phyloP scores from a whole-genome alignment of 2,888 invertebrate genomes.

The Drosophila pseudotalamancana region DNA sequence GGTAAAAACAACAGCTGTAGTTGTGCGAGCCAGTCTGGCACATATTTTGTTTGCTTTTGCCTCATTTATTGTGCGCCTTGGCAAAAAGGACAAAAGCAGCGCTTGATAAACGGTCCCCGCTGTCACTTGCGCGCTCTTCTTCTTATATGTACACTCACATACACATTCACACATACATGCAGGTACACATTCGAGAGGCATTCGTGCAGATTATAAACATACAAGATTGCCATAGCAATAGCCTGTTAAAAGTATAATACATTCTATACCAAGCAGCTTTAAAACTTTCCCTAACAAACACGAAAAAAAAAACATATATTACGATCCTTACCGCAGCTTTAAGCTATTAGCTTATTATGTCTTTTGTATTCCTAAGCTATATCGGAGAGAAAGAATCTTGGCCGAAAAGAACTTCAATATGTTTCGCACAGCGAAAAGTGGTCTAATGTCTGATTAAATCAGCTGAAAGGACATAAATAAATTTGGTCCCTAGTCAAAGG shows the following conservation, averaged over 20 bases:
- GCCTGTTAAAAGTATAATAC: neutral
- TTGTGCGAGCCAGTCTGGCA: conserved; percentile 50
- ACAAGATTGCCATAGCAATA: conserved; percentile 1
- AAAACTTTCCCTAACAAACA: neutral
- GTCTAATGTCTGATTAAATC: conserved; percentile 11
- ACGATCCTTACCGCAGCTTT: too few species aligned
- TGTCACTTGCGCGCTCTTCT: conserved; percentile 31
- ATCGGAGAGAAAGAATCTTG: neutral
- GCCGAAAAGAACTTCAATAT: neutral
- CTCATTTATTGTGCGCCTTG: conserved; percentile 68
- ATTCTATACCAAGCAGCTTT: neutral
- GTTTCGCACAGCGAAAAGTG: neutral
- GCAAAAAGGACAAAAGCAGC: conserved; percentile 49
- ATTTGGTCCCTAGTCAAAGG: neutral
- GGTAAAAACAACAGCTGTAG: conserved; percentile 19
- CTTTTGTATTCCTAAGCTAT: too few species aligned
- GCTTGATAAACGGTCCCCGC: conserved; percentile 44
- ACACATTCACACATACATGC: conserved; percentile 4
- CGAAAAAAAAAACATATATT: too few species aligned
- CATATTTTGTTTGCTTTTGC: conserved; percentile 74
- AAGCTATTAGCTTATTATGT: neutral
- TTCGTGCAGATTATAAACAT: conserved; percentile 12
- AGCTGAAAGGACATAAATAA: conserved; percentile 11
- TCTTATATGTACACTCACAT: conserved; percentile 1
- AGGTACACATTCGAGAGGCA: conserved; percentile 5